Base-by-base conservation (phyloP, 2,113 vertebrate species). In the Myotis yumanensis region DNA sequence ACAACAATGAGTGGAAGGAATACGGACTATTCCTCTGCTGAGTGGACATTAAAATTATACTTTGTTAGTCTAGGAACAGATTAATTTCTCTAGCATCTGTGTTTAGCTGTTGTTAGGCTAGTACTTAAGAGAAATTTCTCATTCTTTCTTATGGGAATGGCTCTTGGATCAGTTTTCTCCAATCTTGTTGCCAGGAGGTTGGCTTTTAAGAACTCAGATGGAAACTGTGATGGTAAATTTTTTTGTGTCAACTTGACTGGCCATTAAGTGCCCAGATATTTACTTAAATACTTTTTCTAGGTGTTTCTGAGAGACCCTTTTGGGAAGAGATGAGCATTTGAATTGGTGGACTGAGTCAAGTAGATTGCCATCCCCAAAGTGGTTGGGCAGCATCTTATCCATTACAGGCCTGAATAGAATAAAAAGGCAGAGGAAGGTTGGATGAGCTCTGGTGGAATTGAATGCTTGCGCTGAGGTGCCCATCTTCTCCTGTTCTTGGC, bases 21-120 rank as follows among this genome's bases (percentile, higher is more conserved):
- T 0, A 4, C 4, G 0, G 37, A 0, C 7, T 25, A 2, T n/a
- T 28, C 35, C 16, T 57, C 68, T 28, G 3, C 20, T 10, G 46
- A 46, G 3, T 37, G 35, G 43, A 51, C 0, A 0, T 2, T 15
- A 1, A 43, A 7, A 8, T 76, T 80, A n/a, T 9, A 14, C 20
- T 77, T 72, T 69, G 17, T 22, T 76, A 62, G 30, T 7, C 28
- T 54, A 30, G 10, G 32, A 54, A 17, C 3, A 3, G 25, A 9
- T 54, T 43, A 4, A 23, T 18, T 28, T 84, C 48, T 73, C 4
- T n/a, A 54, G 68, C 48, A 28, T 86, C 35, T 75, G 32, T 18
- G 43, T 14, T 22, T 75, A 79, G 11, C 6, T 64, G 11, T 48
- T 62, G 59, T 37, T 90, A 46, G 7, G 18, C 8, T 82, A n/a